Percentiles rank a stretch among this genome's conserved stretches.
Conservation (phyloP, 2,888 invertebrate genomes). For the Lissocephala sabroskyi region DNA sequence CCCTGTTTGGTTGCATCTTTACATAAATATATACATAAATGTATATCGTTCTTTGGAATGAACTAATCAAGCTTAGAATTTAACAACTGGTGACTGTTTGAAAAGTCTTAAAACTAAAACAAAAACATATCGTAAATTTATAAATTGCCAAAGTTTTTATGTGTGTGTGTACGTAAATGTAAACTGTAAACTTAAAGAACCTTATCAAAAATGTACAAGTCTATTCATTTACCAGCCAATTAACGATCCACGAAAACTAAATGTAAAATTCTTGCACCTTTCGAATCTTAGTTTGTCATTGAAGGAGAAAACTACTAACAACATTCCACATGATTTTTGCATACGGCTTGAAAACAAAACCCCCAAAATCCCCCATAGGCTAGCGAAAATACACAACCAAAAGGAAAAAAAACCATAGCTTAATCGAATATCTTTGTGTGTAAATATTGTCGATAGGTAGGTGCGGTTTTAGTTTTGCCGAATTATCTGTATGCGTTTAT, state of each 20-base stretch:
- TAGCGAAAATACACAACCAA: conserved; percentile 37
- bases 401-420: conserved; percentile 31
- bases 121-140: conserved; percentile 71
- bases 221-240: conserved; percentile 17
- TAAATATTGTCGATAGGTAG: not conserved
- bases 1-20: no score
- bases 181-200: conserved; percentile 17
- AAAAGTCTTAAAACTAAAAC: conserved; percentile 70
- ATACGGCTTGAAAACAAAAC: no score
- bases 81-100: conserved; percentile 57
- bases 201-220: conserved; percentile 9
- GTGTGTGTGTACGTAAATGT: no score
- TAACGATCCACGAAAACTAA: not conserved
- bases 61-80: conserved; percentile 40
- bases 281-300: not conserved
- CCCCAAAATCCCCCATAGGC: no score
- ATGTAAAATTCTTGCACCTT: not conserved
- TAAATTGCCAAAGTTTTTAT: conserved; percentile 71
- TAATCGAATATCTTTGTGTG: conserved; percentile 20
- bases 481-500: no score
- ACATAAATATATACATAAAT: no score
- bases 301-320: conserved; percentile 34
- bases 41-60: no score
- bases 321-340: no score
- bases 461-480: no score